Base-by-base conservation (phyloP, 2,888 invertebrate genomes). In the Saturnia japonica region DNA sequence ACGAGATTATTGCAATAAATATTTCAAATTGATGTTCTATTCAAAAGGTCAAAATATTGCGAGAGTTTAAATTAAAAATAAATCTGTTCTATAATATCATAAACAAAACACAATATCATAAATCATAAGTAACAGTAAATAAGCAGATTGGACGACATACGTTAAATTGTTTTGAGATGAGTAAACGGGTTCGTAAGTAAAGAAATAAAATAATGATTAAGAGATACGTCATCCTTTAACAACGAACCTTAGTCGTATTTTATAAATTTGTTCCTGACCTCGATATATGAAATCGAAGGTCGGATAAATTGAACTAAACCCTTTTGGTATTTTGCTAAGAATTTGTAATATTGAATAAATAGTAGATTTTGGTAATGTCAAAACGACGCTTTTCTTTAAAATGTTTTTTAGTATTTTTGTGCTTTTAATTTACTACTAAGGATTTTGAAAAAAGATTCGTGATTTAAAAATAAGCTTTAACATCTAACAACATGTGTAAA, bases 131-230 rank as follows among this genome's bases (percentile, higher is more conserved):
- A 34, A 34, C 34, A 34, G 6, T 34, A 34, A 4, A 6, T 34
- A 34, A 34, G 34, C 34, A 4, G 3, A 34, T 34, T 34, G 34
- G 6, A 34, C 2, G 3, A 34, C 34, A 34, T 34, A 34, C 34
- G 34, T 34, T 34, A 40, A 64, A 64, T 64, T 40, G 34, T 40
- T 40, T n/a, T 19, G 64, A 19, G n/a, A 64, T 64, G 64, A 64
- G 19, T 64, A 40, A 64, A 22, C 40, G 40, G 40, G 34, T 40
- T 22, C 64, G 40, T 40, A 19, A 64, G 64, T n/a, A 34, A 40
- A 64, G 16, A 40, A 64, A 64, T 64, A 64, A 64, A 64, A 60
- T 34, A 40, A 64, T 40, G 16, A 16, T 64, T 64, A 34, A 14
- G 16, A 40, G 40, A 40, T 40, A 64, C 64, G 57, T 64, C 64